Evolutionary conservation across 2,113 vertebrate species (phyloP).

Genomic region (Phalacrocorax pelagicus): DNA sequence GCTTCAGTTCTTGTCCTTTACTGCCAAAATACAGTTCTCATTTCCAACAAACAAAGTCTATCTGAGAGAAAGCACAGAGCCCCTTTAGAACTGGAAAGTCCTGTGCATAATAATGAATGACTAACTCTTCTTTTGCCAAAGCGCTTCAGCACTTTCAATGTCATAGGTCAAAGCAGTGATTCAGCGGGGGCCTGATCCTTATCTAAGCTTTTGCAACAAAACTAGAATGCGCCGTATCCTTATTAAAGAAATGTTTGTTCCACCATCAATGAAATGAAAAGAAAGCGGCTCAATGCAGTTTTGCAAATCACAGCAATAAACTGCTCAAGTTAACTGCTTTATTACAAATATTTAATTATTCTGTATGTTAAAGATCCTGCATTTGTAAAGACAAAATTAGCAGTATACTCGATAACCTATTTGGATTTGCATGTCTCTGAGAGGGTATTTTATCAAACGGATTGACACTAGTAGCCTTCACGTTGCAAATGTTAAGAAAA

Average conservation of each 20-base stretch:
- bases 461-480: not conserved
- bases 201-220: constrained; percentile 87
- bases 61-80: constrained; percentile 85
- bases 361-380: constrained; percentile 60
- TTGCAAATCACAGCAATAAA: constrained; percentile 80
- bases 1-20: constrained; percentile 76
- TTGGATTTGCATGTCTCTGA: constrained; percentile 41
- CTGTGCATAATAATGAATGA: constrained; percentile 89
- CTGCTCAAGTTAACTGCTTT: constrained; percentile 74
- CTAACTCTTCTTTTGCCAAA: constrained; percentile 84
- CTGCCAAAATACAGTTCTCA: constrained; percentile 92
- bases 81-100: constrained; percentile 79
- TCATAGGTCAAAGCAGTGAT: constrained; percentile 89
- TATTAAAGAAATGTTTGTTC: constrained; percentile 96
- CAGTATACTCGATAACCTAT: constrained; percentile 29
- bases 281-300: constrained; percentile 76
- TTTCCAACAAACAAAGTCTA: constrained; percentile 91
- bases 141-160: constrained; percentile 81
- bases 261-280: constrained; percentile 79
- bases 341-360: constrained; percentile 80
- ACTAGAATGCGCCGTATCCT: constrained; percentile 80
- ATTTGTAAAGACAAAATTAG: constrained; percentile 68
- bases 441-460: not conserved
- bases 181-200: constrained; percentile 84
- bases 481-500: not conserved